These are phyloP conservation scores for Cheilosia urbana DNA, from an alignment of 2,888 invertebrate genomes.

Conservation along the genomic window DNA sequence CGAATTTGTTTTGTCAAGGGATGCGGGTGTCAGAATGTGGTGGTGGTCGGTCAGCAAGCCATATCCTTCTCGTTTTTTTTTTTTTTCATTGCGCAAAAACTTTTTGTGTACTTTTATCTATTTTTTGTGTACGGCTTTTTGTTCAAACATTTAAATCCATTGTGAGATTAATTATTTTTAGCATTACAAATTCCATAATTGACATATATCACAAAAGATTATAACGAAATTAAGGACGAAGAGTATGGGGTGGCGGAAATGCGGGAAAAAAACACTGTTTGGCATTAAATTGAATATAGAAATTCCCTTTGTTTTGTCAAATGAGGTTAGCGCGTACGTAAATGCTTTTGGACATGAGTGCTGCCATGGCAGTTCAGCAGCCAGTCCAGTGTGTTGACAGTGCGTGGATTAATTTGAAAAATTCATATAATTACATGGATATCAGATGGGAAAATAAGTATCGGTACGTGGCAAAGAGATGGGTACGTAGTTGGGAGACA, in stretches of 20 bases:
- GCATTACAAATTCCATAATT: conserved; percentile 76
- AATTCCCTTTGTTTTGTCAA: conserved; percentile 81
- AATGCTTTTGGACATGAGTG: conserved; percentile 64
- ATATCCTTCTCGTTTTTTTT: conserved; percentile 1
- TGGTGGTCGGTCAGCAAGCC: conserved; percentile 1
- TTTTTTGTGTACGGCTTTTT: conserved; percentile 36
- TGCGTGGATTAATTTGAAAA: conserved; percentile 72
- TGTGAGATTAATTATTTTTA: conserved; percentile 76
- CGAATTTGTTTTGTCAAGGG: conserved; percentile 73
- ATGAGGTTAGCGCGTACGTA: conserved; percentile 80
- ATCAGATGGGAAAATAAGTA: conserved; percentile 33
- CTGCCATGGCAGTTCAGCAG: conserved; percentile 37
- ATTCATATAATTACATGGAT: conserved; percentile 64
- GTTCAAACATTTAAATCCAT: conserved; percentile 75
- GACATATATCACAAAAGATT: conserved; percentile 75
- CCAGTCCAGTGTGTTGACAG: conserved; percentile 59
- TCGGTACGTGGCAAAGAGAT: conserved; percentile 14
- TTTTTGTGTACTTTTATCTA: conserved; percentile 59
- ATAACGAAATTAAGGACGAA: conserved; percentile 74
- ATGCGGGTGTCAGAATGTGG: conserved; percentile 49
- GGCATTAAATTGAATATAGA: conserved; percentile 74
- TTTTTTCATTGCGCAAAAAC: neutral
- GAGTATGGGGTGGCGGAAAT: conserved; percentile 7
- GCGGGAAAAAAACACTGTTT: conserved; percentile 57
- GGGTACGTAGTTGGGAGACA: no score